Evolutionary conservation across 2,797 vertebrate species (phyloP), one percentile per base, ranked within the genome.

Genomic region (Sebastolobus alascanus): DNA sequence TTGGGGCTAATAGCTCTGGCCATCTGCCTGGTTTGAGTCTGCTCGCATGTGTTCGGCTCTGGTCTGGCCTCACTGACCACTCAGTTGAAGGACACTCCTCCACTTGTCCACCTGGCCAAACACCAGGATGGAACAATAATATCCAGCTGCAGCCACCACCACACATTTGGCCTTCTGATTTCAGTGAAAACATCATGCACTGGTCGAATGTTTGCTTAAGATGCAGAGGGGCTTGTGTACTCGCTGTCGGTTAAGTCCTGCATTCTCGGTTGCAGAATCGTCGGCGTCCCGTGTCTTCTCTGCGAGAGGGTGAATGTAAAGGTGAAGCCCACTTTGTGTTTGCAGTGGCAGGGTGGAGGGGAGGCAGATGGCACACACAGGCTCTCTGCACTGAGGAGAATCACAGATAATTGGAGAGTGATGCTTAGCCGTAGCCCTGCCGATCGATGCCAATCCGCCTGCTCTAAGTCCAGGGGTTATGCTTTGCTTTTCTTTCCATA

Each of bases 401-500:
- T 93, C 90, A 59, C 82, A 89, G 92, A 92, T 94, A 94, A 94
- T 94, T 94, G 93, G 92, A 94, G 92, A 92, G 91, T 68, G 93
- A 92, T 92, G 91, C 93, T 91, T 89, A 92, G 92, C 92, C n/a
- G 83, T 91, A 85, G 90, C 90, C 84, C 84, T 65, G 82, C 74
- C 90, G 91, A 94, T 95, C 94, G 92, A 95, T 94, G 92, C 90
- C 87, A 92, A 92, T 93, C 93, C 90, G 82, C 88, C 93, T 74
- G 90, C 92, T 94, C 87, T 87, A 84, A 91, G 90, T 92, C 93
- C 88, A 90, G 90, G 85, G 90, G 88, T 94, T 94, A 93, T 92
- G 94, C 93, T 95, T 94, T 94, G 86, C 93, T 94, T 94, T 95
- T 94, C 93, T 94, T 92, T 94, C 92, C 90, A 93, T 92, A 90